Base-by-base conservation (phyloP, 1,140 invertebrate species). In the Drosophila parvula region DNA sequence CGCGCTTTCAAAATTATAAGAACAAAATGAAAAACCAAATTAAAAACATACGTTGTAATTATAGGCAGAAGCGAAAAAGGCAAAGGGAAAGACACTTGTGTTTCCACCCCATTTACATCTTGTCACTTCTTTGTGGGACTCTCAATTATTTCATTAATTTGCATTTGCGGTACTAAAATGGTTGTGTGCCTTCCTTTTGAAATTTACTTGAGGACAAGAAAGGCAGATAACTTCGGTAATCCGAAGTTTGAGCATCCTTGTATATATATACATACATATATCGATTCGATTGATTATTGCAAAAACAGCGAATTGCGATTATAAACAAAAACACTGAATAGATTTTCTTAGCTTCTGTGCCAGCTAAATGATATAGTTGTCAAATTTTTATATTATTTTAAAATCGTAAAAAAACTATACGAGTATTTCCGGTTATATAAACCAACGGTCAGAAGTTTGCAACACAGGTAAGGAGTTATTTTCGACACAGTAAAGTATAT, bases 61-160 rank as follows among this genome's bases (percentile, higher is more conserved):
- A 22, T 16, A 53, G 12, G 12, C 32, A 53, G 6, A 22, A 12
- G 32, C 7, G 32, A 53, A 22, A 51, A 50, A 11, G 27, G 27
- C 27, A 50, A 14, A 36, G 50, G 16, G 22, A 53, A 36, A 22
- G 32, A 32, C 50, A 53, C 32, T 53, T 53, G 50, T 53, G 50
- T 53, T 53, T 53, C 50, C 50, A 53, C 50, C 50, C 50, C 50
- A 53, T 53, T 53, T 53, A 53, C 50, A 53, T 53, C 11, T 12
- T 53, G 50, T 36, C 50, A 53, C 50, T 53, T 53, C 32, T 22
- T 32, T 14, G 50, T 22, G 50, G 50, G 50, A 53, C 22, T 53
- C 50, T 36, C 32, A 53, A 53, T 53, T 53, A 53, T 53, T 53
- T 22, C 18, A 53, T 53, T 53, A 53, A 53, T 53, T 53, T 22